Percentiles rank a stretch among this genome's conserved stretches.
These are phyloP conservation scores for Choreutis nemorana DNA, from an alignment of 2,888 invertebrate species.

Conservation along the genomic window DNA sequence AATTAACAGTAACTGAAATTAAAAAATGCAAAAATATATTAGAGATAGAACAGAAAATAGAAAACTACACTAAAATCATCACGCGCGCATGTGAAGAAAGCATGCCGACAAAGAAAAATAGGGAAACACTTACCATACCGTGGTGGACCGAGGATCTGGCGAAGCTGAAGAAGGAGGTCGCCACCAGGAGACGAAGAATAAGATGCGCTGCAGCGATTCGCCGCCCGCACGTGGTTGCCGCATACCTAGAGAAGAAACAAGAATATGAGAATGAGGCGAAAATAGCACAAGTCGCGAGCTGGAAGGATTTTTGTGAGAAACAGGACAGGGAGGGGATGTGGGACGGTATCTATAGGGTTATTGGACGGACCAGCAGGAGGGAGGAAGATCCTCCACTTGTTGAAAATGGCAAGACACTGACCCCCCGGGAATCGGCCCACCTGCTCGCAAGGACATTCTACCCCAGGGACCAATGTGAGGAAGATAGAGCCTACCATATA, in stretches of 20 bases:
- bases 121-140: not conserved
- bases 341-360: conserved; percentile 6
- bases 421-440: not conserved
- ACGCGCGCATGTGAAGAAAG: not conserved
- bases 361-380: conserved; percentile 1
- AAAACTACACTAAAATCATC: not conserved
- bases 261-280: not conserved
- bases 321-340: conserved; percentile 6
- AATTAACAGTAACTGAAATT: not conserved
- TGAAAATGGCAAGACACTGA: not conserved
- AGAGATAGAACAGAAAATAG: not conserved
- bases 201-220: not conserved
- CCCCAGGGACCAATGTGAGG: conserved; percentile 1
- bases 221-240: not conserved
- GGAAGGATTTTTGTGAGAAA: conserved; percentile 8
- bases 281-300: conserved; percentile 6
- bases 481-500: not conserved
- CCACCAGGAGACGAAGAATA: not conserved
- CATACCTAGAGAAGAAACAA: not conserved
- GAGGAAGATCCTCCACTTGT: conserved; percentile 2
- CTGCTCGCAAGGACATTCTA: conserved; percentile 4
- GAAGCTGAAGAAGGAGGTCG: not conserved
- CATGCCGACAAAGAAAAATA: not conserved
- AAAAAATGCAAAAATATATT: not conserved
- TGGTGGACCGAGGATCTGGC: not conserved